Evolutionary conservation across 2,888 invertebrate species (phyloP).

Genomic region (Norana najaformis): DNA sequence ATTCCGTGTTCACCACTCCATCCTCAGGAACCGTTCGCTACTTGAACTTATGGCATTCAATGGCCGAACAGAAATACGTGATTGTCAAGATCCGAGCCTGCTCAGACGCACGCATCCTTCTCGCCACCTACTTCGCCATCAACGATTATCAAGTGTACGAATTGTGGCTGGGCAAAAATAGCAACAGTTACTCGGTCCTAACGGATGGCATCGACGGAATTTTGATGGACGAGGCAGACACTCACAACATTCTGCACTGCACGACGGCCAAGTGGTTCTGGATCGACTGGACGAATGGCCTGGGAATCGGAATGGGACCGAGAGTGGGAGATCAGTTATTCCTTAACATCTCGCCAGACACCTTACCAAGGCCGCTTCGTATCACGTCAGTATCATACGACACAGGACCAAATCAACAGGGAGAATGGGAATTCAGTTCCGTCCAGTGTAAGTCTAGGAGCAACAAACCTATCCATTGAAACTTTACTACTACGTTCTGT

Average conservation of each 20-base stretch:
- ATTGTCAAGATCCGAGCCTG: slow-evolving; percentile 21
- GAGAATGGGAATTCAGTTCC: slow-evolving; percentile 31
- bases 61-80: slow-evolving; percentile 22
- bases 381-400: slow-evolving; percentile 1
- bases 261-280: slow-evolving; percentile 28
- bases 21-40: slow-evolving; percentile 14
- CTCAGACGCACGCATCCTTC: slow-evolving; percentile 30
- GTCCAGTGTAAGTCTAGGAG: neutral
- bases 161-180: slow-evolving; percentile 23
- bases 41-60: neutral
- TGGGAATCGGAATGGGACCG: slow-evolving; percentile 9
- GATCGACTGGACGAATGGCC: slow-evolving; percentile 29
- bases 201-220: slow-evolving; percentile 16
- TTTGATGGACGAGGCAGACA: neutral
- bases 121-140: slow-evolving; percentile 17
- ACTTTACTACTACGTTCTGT: neutral
- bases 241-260: slow-evolving; percentile 27
- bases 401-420: slow-evolving; percentile 23
- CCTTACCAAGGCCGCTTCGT: slow-evolving; percentile 1
- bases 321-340: slow-evolving; percentile 20
- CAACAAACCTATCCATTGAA: too few species aligned
- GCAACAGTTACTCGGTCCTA: slow-evolving; percentile 28
- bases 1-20: slow-evolving; percentile 18
- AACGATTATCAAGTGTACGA: slow-evolving; percentile 32
- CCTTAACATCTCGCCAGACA: neutral